phyloP scores from a whole-genome alignment of 2,113 vertebrate genomes.

The Sitta europaea region DNA sequence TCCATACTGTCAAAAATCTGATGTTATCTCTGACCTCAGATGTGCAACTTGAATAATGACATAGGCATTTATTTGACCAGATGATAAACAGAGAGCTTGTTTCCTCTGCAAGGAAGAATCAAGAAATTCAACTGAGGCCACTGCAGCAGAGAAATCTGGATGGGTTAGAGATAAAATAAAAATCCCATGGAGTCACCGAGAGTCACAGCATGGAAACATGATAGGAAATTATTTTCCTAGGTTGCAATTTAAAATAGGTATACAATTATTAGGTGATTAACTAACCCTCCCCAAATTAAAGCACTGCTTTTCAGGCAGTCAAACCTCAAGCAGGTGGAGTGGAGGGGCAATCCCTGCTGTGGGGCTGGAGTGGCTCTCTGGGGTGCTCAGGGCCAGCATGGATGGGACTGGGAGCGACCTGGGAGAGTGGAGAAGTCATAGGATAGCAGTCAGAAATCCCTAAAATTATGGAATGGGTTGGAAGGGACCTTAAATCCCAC shows the following conservation, averaged over 20 bases:
- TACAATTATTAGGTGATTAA: background rate
- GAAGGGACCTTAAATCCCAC: rapidly evolving
- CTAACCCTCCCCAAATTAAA: background rate
- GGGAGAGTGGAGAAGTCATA: background rate
- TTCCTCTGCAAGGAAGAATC: background rate
- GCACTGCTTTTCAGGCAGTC: background rate
- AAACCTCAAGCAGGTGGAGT: background rate
- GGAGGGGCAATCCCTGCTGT: background rate
- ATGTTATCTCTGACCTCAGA: background rate
- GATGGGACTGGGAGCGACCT: background rate
- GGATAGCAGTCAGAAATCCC: background rate
- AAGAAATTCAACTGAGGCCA: background rate
- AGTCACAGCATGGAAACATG: background rate
- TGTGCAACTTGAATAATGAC: background rate
- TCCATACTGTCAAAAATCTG: background rate
- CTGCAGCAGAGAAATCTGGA: background rate
- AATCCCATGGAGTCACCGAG: background rate
- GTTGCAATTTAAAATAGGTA: background rate
- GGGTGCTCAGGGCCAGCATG: background rate
- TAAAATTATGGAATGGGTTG: too few relatives aligned
- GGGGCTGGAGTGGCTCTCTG: background rate
- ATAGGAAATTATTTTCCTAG: background rate
- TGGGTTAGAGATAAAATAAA: background rate
- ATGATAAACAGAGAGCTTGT: constrained; percentile 10
- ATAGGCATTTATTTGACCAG: background rate